Evolutionary conservation across 2,113 vertebrate genomes (phyloP).

Genomic region (Sebastes fasciatus): DNA sequence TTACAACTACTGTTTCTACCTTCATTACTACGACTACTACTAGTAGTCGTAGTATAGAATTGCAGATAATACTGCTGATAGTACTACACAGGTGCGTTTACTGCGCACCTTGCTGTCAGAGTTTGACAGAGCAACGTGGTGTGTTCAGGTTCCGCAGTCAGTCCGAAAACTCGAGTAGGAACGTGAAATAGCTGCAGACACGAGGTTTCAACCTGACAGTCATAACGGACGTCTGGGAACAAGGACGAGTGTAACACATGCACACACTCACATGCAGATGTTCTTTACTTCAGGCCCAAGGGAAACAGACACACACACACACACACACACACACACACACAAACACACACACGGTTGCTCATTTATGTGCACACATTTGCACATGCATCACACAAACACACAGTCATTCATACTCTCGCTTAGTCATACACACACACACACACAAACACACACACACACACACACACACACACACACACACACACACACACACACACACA

Average conservation of each 20-base stretch:
- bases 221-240: not conserved
- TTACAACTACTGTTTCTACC: not conserved
- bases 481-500: not conserved
- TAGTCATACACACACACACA: not conserved
- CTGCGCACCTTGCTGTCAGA: no score
- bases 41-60: no score
- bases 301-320: constrained; percentile 22
- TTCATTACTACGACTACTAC: not conserved
- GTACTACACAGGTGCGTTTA: not conserved
- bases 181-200: not conserved
- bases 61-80: not conserved
- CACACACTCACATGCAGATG: constrained; percentile 20
- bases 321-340: constrained; percentile 6
- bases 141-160: constrained; percentile 10
- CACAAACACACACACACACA: no score
- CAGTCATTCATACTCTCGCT: not conserved
- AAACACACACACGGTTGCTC: constrained; percentile 10
- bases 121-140: not conserved
- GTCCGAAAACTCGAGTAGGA: not conserved
- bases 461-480: not conserved
- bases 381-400: not conserved
- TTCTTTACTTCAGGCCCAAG: constrained; percentile 27
- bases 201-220: not conserved
- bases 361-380: constrained; percentile 19
- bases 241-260: not conserved